Evolutionary conservation across 2,888 invertebrate species (phyloP).

Genomic region (Ormyrus rosae): DNA sequence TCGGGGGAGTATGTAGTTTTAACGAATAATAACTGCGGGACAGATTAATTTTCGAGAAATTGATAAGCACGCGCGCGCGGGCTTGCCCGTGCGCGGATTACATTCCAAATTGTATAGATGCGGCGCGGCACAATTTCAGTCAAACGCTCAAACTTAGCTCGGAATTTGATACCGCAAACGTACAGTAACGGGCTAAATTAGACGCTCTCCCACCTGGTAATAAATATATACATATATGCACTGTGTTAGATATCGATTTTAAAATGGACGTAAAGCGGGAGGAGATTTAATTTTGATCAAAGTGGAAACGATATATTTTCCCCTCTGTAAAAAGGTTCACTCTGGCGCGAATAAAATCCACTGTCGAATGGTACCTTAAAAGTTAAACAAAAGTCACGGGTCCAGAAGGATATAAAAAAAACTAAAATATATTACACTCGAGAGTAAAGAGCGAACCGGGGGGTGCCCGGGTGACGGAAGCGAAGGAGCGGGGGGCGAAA

Average conservation of each 20-base stretch:
- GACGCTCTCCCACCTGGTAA: neutral
- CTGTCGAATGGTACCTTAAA: neutral
- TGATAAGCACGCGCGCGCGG: constrained; percentile 8
- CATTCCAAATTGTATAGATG: constrained; percentile 36
- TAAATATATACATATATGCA: neutral
- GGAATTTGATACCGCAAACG: constrained; percentile 28
- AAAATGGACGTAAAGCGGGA: too few relatives aligned
- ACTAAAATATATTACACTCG: neutral
- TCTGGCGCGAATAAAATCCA: neutral
- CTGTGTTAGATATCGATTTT: neutral
- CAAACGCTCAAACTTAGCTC: constrained; percentile 34
- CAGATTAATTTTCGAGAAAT: constrained; percentile 25
- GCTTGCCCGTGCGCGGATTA: constrained; percentile 10
- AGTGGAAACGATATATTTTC: neutral
- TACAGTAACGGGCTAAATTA: constrained; percentile 22
- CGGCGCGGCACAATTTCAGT: constrained; percentile 29
- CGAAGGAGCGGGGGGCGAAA: neutral
- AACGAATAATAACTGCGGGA: neutral
- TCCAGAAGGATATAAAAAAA: neutral
- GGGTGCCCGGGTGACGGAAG: neutral
- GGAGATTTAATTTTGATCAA: too few relatives aligned
- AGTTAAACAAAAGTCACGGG: constrained; percentile 19
- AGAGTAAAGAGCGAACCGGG: neutral
- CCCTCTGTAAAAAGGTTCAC: neutral
- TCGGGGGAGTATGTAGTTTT: too few relatives aligned